Conservation (phyloP, 1,140 invertebrate genomes). For the Bombyx mori region DNA sequence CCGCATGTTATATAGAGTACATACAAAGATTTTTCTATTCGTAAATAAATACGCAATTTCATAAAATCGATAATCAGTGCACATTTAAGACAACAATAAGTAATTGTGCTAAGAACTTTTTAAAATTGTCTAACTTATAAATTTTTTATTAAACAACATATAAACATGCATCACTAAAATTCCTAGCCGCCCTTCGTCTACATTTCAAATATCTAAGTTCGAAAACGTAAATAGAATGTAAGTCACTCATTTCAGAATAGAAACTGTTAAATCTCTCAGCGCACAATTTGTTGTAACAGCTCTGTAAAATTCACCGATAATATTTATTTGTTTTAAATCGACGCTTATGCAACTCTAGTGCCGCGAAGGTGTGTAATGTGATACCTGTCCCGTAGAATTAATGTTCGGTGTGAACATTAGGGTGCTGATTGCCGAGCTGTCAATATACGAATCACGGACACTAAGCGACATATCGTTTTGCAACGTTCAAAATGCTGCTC, state of each 20-base stretch:
- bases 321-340: constrained; percentile 14
- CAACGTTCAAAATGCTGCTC: neutral
- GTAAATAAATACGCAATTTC: no score
- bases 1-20: neutral
- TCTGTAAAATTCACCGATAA: neutral
- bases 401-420: constrained; percentile 29
- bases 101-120: no score
- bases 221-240: no score
- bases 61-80: no score
- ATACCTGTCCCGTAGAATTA: constrained; percentile 51
- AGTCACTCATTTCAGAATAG: neutral
- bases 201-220: no score
- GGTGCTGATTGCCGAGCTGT: constrained; percentile 11
- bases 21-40: constrained; percentile 2
- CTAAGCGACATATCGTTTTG: neutral
- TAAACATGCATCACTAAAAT: neutral
- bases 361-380: constrained; percentile 42
- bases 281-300: constrained; percentile 3
- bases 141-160: no score
- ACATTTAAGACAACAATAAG: no score
- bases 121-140: no score
- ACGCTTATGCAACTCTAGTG: constrained; percentile 48
- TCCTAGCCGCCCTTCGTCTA: no score
- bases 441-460: constrained; percentile 1
- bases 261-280: neutral